These are phyloP conservation scores for Rhorus exstirpatorius DNA, from an alignment of 2,888 invertebrate genomes.

Conservation along the genomic window DNA sequence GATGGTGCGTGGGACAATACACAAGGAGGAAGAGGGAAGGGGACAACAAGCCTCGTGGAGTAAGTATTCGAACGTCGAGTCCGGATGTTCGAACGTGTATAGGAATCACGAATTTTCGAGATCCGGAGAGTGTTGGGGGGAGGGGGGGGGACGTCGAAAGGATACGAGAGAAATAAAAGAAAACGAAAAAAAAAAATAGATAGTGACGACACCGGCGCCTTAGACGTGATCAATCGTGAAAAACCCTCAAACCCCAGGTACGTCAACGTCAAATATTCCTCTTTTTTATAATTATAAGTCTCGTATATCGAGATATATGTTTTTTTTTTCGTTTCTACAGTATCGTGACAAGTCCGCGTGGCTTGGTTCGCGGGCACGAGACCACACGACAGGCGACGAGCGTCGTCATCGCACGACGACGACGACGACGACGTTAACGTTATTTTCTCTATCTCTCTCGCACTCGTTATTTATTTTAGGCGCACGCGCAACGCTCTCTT, in stretches of 20 bases:
- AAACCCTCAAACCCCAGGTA: constrained; percentile 38
- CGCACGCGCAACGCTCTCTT: constrained; percentile 56
- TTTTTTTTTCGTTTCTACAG: constrained; percentile 58
- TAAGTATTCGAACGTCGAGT: constrained; percentile 5
- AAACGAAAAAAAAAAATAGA: constrained; percentile 7
- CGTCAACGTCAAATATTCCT: constrained; percentile 8
- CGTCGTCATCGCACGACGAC: constrained; percentile 79
- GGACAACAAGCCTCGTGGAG: constrained; percentile 10
- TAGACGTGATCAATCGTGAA: constrained; percentile 11
- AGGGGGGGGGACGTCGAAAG: background rate
- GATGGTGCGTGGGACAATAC: constrained; percentile 52
- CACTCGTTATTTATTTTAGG: constrained; percentile 42
- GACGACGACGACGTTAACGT: constrained; percentile 61
- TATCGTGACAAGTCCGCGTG: constrained; percentile 78
- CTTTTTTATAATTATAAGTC: too few species aligned
- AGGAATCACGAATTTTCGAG: constrained; percentile 43
- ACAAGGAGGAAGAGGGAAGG: constrained; percentile 11
- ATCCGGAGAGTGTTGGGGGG: constrained; percentile 3
- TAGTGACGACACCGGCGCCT: constrained; percentile 36
- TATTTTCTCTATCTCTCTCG: constrained; percentile 38
- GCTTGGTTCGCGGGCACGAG: constrained; percentile 77
- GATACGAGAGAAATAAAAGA: constrained; percentile 8
- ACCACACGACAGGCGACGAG: constrained; percentile 76
- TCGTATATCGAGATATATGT: background rate
- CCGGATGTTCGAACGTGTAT: constrained; percentile 33